Conservation (phyloP, 2,113 vertebrate genomes). For the Beaufortia kweichowensis region DNA sequence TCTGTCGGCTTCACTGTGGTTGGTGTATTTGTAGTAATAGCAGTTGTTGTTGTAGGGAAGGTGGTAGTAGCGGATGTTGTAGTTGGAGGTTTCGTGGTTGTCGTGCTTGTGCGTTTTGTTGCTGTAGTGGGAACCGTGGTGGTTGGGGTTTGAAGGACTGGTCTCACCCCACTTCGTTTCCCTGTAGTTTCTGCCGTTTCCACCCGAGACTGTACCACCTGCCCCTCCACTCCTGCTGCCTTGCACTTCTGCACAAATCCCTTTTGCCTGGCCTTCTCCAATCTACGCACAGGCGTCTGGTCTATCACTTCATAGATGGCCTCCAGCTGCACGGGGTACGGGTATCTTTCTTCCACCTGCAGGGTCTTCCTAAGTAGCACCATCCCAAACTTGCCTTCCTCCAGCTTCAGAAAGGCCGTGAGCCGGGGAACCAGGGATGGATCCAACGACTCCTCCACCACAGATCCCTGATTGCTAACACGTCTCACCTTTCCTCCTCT, state of each 20-base stretch:
- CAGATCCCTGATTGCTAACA: slow-evolving; percentile 78
- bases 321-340: slow-evolving; percentile 84
- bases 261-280: slow-evolving; percentile 86
- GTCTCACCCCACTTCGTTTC: slow-evolving; percentile 57
- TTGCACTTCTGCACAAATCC: slow-evolving; percentile 85
- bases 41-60: slow-evolving; percentile 37
- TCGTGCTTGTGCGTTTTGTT: slow-evolving; percentile 7
- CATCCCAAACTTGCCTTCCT: slow-evolving; percentile 88
- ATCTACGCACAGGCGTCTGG: slow-evolving; percentile 78
- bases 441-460: slow-evolving; percentile 80
- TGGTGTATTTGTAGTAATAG: slow-evolving; percentile 42
- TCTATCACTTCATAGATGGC: slow-evolving; percentile 87
- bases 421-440: slow-evolving; percentile 78
- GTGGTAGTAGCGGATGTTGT: slow-evolving; percentile 15
- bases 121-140: slow-evolving; percentile 26
- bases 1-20: slow-evolving; percentile 19
- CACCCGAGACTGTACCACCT: slow-evolving; percentile 67
- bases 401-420: slow-evolving; percentile 84
- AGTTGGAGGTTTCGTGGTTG: slow-evolving; percentile 2
- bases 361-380: slow-evolving; percentile 84
- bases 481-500: slow-evolving; percentile 77
- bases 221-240: slow-evolving; percentile 82
- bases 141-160: slow-evolving; percentile 22
- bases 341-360: slow-evolving; percentile 85
- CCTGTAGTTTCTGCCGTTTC: slow-evolving; percentile 49